Evolutionary conservation across 2,797 vertebrate genomes (phyloP).

Genomic region (Hybognathus amarus): DNA sequence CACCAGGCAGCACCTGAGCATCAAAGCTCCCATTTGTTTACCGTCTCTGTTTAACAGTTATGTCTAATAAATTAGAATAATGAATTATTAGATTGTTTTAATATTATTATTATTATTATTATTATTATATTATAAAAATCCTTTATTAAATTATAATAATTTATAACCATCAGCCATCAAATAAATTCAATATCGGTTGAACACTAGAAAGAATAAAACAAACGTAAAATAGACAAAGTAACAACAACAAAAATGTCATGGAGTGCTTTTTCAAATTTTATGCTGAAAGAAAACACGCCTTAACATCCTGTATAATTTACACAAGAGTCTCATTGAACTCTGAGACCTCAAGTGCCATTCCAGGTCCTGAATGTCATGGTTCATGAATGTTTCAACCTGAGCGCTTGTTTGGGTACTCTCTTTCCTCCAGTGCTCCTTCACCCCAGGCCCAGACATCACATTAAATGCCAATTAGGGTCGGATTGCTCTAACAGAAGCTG

Average conservation of each 20-base stretch:
- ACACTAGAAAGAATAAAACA: neutral
- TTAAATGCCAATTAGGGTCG: slow-evolving; percentile 77
- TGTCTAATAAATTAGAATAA: no score
- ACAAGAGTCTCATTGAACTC: slow-evolving; percentile 9
- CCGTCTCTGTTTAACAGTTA: no score
- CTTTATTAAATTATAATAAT: neutral
- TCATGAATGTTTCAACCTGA: slow-evolving; percentile 58
- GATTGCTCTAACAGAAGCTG: slow-evolving; percentile 66
- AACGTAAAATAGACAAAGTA: slow-evolving; percentile 2
- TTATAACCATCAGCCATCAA: neutral
- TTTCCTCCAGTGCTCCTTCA: slow-evolving; percentile 66
- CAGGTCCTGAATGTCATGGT: slow-evolving; percentile 37
- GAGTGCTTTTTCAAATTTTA: neutral
- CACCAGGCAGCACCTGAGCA: no score
- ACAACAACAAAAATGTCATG: neutral
- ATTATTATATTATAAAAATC: neutral
- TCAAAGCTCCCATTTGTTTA: no score
- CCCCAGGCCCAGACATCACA: slow-evolving; percentile 70
- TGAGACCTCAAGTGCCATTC: slow-evolving; percentile 22
- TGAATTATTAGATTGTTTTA: neutral
- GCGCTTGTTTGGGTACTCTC: slow-evolving; percentile 33
- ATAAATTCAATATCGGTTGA: neutral
- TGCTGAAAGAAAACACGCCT: neutral
- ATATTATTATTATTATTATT: no score
- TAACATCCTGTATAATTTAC: neutral